A percentile compares a stretch with the other conserved stretches of the same genome.
These are phyloP conservation scores for Pterocles burchelli DNA, from an alignment of 2,113 vertebrate genomes.

Conservation along the genomic window DNA sequence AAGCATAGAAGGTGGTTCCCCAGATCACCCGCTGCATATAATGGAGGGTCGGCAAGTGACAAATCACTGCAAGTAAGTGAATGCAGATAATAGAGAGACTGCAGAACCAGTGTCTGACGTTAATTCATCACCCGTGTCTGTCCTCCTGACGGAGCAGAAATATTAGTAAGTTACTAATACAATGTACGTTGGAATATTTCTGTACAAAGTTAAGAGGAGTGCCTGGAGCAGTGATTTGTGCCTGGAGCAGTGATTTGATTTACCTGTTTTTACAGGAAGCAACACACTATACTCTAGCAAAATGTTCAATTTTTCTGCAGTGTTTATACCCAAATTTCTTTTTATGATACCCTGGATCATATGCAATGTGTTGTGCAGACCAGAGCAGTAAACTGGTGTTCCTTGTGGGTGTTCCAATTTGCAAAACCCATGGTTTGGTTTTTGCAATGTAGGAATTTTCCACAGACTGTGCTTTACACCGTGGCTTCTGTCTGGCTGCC, in stretches of 20 bases:
- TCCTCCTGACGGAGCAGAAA: neutral
- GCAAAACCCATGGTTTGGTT: neutral
- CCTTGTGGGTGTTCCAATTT: neutral
- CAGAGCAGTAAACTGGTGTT: neutral
- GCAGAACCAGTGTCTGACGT: neutral
- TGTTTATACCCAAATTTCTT: neutral
- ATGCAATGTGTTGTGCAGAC: neutral
- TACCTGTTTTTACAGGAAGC: neutral
- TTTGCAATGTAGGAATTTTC: neutral
- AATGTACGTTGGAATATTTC: neutral
- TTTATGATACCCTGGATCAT: neutral
- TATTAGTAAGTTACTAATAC: neutral
- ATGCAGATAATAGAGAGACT: neutral
- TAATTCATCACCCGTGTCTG: neutral
- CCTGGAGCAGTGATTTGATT: neutral
- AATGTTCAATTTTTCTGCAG: neutral
- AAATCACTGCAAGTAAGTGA: neutral
- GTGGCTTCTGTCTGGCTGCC: neutral
- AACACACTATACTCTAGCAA: neutral
- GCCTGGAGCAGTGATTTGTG: neutral
- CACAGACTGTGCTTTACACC: neutral
- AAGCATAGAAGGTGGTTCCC: neutral
- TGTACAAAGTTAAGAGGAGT: neutral
- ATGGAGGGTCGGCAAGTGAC: neutral
- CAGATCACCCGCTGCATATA: neutral